phyloP scores from a whole-genome alignment of 2,113 vertebrate genomes.

The Neotoma lepida region DNA sequence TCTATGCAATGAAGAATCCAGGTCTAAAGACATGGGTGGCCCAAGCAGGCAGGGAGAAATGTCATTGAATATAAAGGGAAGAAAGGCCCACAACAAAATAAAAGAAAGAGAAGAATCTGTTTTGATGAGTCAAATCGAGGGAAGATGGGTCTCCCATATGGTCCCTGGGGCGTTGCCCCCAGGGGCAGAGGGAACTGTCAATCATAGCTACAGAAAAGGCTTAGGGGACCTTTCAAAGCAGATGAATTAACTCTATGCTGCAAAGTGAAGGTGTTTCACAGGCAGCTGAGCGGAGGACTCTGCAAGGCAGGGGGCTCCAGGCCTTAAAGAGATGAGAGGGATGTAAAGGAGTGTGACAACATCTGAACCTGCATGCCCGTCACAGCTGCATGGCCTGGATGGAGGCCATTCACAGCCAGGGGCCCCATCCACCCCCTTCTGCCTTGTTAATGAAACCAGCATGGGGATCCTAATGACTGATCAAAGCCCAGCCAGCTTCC shows the following conservation, averaged over 20 bases:
- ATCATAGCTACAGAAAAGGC: conserved; percentile 71
- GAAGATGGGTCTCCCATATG: conserved; percentile 54
- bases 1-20: neutral
- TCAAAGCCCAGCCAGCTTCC: conserved; percentile 70
- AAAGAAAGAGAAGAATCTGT: conserved; percentile 50
- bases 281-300: conserved; percentile 76
- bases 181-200: conserved; percentile 66
- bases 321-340: conserved; percentile 78
- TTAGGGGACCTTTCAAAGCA: conserved; percentile 74
- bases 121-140: conserved; percentile 66
- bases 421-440: conserved; percentile 10
- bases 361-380: conserved; percentile 66
- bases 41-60: conserved; percentile 39
- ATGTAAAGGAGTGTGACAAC: conserved; percentile 76
- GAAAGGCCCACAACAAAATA: conserved; percentile 59
- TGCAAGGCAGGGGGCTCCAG: conserved; percentile 76
- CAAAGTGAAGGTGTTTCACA: conserved; percentile 75
- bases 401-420: conserved; percentile 64
- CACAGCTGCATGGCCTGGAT: conserved; percentile 58
- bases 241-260: conserved; percentile 70
- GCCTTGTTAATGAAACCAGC: conserved; percentile 75
- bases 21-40: conserved; percentile 62
- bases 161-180: conserved; percentile 65
- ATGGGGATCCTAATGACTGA: conserved; percentile 70
- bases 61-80: conserved; percentile 34